Base-by-base conservation (phyloP, 1,140 invertebrate genomes). In the Dendrolimus kikuchii region DNA sequence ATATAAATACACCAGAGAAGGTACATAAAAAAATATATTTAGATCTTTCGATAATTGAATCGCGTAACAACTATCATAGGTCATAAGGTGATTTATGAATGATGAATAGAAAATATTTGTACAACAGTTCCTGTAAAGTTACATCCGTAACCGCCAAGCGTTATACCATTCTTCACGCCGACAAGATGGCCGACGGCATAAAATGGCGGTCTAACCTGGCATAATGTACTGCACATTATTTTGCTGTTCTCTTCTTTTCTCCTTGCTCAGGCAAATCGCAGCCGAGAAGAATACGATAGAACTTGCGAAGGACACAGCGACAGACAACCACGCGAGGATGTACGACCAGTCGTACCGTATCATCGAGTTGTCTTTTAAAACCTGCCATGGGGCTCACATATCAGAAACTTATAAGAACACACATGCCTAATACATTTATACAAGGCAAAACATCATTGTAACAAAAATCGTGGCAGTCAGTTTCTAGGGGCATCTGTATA, bases 171-270 rank as follows among this genome's bases (percentile, higher is more conserved):
- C 44, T 37, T 38, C 7, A 38, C n/a, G 49, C 47, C 59, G 54
- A 55, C 62, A 74, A 74, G 49, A 76, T 76, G 74, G 71, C 72
- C 61, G 66, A 51, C 60, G 60, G 46, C 61, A 10, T 69, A 71
- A 70, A 40, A 74, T 75, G 73, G 72, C 77, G 66, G 71, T 63
- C 89, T 88, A 81, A 94, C 93, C 93, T 93, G 93, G 94, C 93
- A 95, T 95, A 72, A 95, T 93, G 89, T 95, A 95, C 82, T 95
- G 94, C 83, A 95, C 91, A 82, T 95, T 95, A 85, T 91, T 92
- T 66, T 93, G 90, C 62, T 93, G 91, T 62, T 92, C 91, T 59
- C 89, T 88, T 53, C 81, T 73, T 43, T 90, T 89, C 80, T 96
- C 94, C 74, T 90, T 91, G 66, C 91, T 90, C 49, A 96, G 88